A percentile compares a stretch with the other conserved stretches of the same genome.
Conservation (phyloP, 1,140 invertebrate species). For the Thaumatotibia leucotreta region DNA sequence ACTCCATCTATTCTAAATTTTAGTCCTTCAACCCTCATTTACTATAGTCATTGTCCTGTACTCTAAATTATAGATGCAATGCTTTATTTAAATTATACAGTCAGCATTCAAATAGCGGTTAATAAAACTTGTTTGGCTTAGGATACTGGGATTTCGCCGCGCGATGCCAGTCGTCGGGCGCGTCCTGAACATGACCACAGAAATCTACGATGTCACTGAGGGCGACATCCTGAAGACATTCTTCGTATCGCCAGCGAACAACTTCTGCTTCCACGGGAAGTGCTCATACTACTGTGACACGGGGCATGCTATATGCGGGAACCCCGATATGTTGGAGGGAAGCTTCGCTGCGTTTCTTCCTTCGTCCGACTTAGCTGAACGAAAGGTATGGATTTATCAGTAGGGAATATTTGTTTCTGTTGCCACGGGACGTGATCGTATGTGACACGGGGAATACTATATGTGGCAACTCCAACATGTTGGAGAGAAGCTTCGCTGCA, state of each 20-base stretch:
- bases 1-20: no score
- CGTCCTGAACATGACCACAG: slow-evolving; percentile 93
- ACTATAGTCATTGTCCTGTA: no score
- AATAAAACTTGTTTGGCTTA: slow-evolving; percentile 59
- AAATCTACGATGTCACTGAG: slow-evolving; percentile 93
- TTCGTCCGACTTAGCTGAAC: slow-evolving; percentile 84
- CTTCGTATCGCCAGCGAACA: slow-evolving; percentile 95
- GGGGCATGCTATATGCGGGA: slow-evolving; percentile 97
- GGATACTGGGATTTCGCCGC: slow-evolving; percentile 91
- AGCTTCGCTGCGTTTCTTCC: slow-evolving; percentile 98
- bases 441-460: slow-evolving; percentile 99
- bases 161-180: slow-evolving; percentile 95
- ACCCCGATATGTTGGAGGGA: slow-evolving; percentile 95
- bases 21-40: no score
- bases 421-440: no score
- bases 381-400: slow-evolving; percentile 82
- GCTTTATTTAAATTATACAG: no score
- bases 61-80: no score
- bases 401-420: slow-evolving; percentile 79
- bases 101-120: no score
- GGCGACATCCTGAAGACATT: slow-evolving; percentile 95
- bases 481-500: slow-evolving; percentile 97
- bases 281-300: slow-evolving; percentile 99
- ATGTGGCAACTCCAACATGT: slow-evolving; percentile 95
- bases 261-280: slow-evolving; percentile 94